phyloP scores from a whole-genome alignment of 2,113 vertebrate genomes.

The Campylorhamphus procurvoides region DNA sequence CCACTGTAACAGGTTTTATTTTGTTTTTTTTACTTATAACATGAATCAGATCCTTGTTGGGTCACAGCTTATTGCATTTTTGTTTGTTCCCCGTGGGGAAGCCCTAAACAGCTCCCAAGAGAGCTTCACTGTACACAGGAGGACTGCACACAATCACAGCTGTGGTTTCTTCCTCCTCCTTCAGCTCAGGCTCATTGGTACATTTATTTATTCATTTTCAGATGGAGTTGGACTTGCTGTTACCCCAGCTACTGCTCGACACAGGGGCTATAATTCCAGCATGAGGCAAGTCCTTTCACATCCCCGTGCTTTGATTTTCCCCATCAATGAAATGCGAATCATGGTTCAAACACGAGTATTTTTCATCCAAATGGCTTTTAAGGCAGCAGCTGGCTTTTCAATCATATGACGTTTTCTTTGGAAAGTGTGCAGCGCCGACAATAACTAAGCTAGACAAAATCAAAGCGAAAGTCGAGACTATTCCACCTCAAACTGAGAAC shows the following conservation, averaged over 20 bases:
- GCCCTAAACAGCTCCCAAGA: background rate
- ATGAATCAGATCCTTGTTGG: background rate
- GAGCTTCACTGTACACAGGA: background rate
- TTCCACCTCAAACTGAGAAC: background rate
- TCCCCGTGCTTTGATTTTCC: background rate
- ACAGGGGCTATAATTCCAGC: background rate
- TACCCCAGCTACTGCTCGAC: background rate
- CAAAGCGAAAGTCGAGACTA: background rate
- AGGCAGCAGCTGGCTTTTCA: constrained; percentile 3
- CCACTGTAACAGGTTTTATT: background rate
- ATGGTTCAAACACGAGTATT: background rate
- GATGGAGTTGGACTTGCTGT: background rate
- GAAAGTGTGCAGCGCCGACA: background rate
- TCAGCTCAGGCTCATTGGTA: background rate
- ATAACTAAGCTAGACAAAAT: background rate
- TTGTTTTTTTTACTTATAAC: background rate
- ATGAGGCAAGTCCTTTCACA: background rate
- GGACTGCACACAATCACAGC: background rate
- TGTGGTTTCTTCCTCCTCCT: background rate
- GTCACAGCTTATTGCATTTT: background rate
- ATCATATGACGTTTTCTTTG: background rate
- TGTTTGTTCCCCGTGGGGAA: background rate
- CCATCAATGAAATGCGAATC: background rate
- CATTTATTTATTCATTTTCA: background rate
- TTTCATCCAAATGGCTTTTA: background rate